Conservation (phyloP, 1,140 invertebrate genomes). For the Magallana gigas region DNA sequence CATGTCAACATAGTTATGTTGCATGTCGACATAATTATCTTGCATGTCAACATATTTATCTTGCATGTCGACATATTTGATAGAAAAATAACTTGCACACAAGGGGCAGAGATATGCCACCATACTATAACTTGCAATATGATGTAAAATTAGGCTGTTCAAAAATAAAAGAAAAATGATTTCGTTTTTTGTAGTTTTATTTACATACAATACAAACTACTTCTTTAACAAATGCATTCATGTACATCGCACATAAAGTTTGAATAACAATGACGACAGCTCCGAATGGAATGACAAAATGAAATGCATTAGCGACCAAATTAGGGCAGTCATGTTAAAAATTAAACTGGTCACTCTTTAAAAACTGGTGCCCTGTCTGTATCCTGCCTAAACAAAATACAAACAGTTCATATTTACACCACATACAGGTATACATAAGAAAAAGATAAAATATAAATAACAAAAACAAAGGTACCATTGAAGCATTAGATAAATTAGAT, state of each 20-base stretch:
- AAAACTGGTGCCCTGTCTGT: conserved; percentile 18
- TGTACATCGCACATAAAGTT: conserved; percentile 24
- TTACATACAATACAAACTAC: conserved; percentile 36
- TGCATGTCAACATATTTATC: too few relatives aligned
- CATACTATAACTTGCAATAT: too few relatives aligned
- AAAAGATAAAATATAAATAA: conserved; percentile 35
- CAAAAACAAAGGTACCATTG: conserved; percentile 29
- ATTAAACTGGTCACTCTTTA: conserved; percentile 15
- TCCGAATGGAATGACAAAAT: conserved; percentile 33
- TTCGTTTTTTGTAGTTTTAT: conserved; percentile 29
- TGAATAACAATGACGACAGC: conserved; percentile 35
- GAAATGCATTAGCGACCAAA: conserved; percentile 34
- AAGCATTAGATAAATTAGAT: conserved; percentile 19
- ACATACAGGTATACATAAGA: not conserved
- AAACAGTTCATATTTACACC: conserved; percentile 10
- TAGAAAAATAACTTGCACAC: too few relatives aligned
- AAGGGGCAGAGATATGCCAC: too few relatives aligned
- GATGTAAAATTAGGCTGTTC: not conserved
- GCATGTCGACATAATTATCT: too few relatives aligned
- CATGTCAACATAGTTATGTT: too few relatives aligned
- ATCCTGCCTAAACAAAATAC: conserved; percentile 7
- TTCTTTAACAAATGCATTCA: conserved; percentile 33
- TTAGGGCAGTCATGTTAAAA: not conserved
- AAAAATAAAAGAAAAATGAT: not conserved
- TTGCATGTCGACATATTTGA: too few relatives aligned